These are phyloP conservation scores for Drosophila bipectinata DNA, from an alignment of 1,140 invertebrate species.

Conservation along the genomic window DNA sequence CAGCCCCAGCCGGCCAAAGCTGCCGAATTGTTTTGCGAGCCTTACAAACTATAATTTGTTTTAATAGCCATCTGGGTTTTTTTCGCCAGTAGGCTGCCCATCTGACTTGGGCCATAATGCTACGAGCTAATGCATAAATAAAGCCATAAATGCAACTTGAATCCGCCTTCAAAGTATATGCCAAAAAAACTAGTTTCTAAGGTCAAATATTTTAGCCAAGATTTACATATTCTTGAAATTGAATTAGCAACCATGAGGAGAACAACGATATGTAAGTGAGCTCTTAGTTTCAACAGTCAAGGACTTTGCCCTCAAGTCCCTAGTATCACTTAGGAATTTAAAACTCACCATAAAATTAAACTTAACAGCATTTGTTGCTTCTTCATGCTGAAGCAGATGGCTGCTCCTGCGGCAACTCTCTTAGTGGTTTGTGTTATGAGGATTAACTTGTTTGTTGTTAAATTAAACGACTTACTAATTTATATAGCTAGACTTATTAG, in stretches of 20 bases:
- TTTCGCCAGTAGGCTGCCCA: slow-evolving; percentile 30
- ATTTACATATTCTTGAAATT: slow-evolving; percentile 28
- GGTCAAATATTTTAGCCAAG: slow-evolving; percentile 14
- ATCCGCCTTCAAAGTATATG: slow-evolving; percentile 25
- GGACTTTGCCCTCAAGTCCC: too few relatives aligned
- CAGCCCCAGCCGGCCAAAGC: neutral
- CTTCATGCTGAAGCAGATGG: slow-evolving; percentile 65
- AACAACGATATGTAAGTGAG: too few relatives aligned
- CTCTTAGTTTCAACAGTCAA: too few relatives aligned
- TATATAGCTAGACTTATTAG: slow-evolving; percentile 77
- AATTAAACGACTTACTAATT: slow-evolving; percentile 78
- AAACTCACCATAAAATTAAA: slow-evolving; percentile 74
- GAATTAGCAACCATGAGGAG: slow-evolving; percentile 3
- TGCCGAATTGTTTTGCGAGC: slow-evolving; percentile 17
- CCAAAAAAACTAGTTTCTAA: slow-evolving; percentile 36
- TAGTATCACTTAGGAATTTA: neutral
- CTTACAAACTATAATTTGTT: slow-evolving; percentile 40
- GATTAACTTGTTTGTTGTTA: slow-evolving; percentile 32
- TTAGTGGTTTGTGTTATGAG: slow-evolving; percentile 25
- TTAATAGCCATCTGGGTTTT: slow-evolving; percentile 36
- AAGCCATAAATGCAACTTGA: slow-evolving; percentile 28
- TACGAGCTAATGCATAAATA: slow-evolving; percentile 34
- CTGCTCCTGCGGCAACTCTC: slow-evolving; percentile 40
- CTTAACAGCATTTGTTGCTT: slow-evolving; percentile 68
- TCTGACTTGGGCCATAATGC: slow-evolving; percentile 6